Evolutionary conservation across 2,888 invertebrate species (phyloP).

Genomic region (Mythimna impura): DNA sequence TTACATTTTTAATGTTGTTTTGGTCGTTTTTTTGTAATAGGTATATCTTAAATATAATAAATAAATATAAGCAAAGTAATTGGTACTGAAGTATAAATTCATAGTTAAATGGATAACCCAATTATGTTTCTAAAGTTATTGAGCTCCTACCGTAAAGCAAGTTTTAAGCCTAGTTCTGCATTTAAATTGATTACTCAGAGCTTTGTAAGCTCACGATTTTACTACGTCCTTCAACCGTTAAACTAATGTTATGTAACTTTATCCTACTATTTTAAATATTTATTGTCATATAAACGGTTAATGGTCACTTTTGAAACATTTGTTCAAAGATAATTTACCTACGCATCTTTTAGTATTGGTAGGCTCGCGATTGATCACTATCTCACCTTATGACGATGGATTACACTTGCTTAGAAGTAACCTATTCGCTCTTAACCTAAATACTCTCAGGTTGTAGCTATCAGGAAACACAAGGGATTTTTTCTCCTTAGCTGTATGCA

Average conservation of each 20-base stretch:
- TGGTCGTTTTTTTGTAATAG: too few species aligned
- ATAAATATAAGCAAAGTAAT: too few species aligned
- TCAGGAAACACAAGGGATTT: too few species aligned
- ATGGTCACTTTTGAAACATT: not conserved
- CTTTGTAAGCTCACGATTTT: conserved; percentile 10
- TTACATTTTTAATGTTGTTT: too few species aligned
- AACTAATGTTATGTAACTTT: not conserved
- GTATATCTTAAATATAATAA: too few species aligned
- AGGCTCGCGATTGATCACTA: too few species aligned
- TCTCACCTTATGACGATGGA: too few species aligned
- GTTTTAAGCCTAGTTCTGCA: conserved; percentile 15
- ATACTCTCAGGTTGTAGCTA: too few species aligned
- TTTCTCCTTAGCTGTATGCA: too few species aligned
- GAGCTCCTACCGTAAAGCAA: not conserved
- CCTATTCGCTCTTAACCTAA: too few species aligned
- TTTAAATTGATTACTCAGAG: conserved; percentile 12
- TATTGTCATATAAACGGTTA: not conserved
- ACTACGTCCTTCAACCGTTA: conserved; percentile 1
- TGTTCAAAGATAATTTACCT: too few species aligned
- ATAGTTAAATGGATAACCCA: not conserved
- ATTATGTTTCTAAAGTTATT: conserved; percentile 4
- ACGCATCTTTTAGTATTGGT: not conserved
- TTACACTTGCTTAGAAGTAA: not conserved
- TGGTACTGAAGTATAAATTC: too few species aligned
- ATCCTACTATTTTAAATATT: not conserved